Evolutionary conservation across 2,888 invertebrate species (phyloP).

Genomic region (Hydropsyche betteni): DNA sequence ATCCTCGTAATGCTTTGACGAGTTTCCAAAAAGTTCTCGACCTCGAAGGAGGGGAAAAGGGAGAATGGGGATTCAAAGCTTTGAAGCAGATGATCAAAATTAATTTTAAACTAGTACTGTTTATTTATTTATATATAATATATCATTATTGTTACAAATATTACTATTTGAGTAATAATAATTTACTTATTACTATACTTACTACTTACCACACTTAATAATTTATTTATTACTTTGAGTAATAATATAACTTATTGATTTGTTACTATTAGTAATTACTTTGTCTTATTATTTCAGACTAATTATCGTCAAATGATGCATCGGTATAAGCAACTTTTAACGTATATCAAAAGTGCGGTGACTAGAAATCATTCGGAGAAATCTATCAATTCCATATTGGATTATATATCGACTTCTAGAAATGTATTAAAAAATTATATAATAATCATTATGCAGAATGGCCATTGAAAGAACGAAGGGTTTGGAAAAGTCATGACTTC

Average conservation of each 20-base stretch:
- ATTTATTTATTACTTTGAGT: no score
- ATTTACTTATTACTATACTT: neutral
- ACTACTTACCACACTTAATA: no score
- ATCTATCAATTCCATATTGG: conserved; percentile 98
- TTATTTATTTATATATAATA: no score
- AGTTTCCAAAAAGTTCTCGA: conserved; percentile 97
- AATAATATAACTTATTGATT: neutral
- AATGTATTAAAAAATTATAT: conserved; percentile 72
- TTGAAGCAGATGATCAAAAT: conserved; percentile 99
- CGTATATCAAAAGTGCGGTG: conserved; percentile 99
- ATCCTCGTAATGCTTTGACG: conserved; percentile 88
- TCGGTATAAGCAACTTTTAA: conserved; percentile 93
- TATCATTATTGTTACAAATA: no score
- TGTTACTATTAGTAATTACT: no score
- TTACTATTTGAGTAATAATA: no score
- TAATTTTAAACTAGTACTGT: conserved; percentile 89
- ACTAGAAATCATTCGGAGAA: conserved; percentile 99
- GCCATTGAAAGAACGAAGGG: no score
- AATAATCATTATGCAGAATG: no score
- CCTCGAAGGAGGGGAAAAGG: conserved; percentile 96
- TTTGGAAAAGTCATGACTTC: no score
- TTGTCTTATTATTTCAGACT: conserved; percentile 65
- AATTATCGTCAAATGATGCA: conserved; percentile 97
- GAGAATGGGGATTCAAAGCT: conserved; percentile 99
- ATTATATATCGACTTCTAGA: conserved; percentile 99